phyloP scores from a whole-genome alignment of 2,888 invertebrate species.

The Eupithecia insigniata region DNA sequence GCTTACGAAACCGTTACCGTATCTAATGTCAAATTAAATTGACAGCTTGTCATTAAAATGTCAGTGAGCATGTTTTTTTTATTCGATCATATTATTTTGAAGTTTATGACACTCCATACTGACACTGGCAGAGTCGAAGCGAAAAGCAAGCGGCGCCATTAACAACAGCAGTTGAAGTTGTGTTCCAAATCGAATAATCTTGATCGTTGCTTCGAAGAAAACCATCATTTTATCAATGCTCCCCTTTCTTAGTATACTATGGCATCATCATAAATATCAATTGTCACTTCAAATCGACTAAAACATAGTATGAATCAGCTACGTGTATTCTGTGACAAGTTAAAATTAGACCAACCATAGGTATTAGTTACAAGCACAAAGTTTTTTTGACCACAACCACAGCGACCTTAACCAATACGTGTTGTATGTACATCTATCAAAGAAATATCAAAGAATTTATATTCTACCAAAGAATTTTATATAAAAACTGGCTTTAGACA shows the following conservation, averaged over 20 bases:
- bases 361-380: not conserved
- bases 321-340: not conserved
- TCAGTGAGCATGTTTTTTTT: no score
- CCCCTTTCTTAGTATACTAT: not conserved
- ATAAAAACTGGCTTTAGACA: not conserved
- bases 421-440: not conserved
- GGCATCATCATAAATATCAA: not conserved
- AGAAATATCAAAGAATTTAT: no score
- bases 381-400: not conserved
- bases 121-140: no score
- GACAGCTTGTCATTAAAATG: conserved; percentile 9
- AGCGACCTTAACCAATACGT: not conserved
- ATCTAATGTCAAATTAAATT: not conserved
- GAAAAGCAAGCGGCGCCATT: no score
- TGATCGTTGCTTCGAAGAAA: conserved; percentile 4
- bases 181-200: conserved; percentile 5
- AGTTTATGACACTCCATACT: no score
- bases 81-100: no score
- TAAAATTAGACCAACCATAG: not conserved
- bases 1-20: conserved; percentile 2
- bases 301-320: not conserved
- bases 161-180: no score
- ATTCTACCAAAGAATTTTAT: not conserved
- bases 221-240: not conserved
- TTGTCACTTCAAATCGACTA: not conserved